Conservation (phyloP, 2,113 vertebrate species). For the Tor tambroides region DNA sequence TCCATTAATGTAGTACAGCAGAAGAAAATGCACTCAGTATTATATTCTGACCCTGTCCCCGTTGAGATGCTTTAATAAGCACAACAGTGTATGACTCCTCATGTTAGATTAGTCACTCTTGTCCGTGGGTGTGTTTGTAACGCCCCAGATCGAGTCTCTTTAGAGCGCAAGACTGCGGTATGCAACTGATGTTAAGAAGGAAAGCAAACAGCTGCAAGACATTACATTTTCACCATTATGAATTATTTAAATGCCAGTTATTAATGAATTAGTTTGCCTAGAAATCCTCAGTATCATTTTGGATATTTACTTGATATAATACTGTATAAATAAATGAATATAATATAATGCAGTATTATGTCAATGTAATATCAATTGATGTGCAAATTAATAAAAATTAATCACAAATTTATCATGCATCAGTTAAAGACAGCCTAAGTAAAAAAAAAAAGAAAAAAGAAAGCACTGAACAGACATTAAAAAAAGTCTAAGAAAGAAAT, state of each 20-base stretch:
- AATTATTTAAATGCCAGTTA: conserved; percentile 12
- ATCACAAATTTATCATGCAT: no score
- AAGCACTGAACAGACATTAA: no score
- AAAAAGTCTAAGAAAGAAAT: no score
- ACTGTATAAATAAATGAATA: not conserved
- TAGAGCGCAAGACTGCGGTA: not conserved
- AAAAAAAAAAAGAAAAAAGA: no score
- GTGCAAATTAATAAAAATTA: no score
- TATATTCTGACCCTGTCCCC: not conserved
- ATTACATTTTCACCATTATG: not conserved
- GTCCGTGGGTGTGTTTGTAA: conserved; percentile 16
- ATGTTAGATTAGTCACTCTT: conserved; percentile 40
- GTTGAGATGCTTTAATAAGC: conserved; percentile 39
- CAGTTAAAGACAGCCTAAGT: no score
- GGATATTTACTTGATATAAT: not conserved
- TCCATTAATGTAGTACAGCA: not conserved
- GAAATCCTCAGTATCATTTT: not conserved
- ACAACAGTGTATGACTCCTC: conserved; percentile 25
- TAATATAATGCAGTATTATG: not conserved
- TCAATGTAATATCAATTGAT: no score
- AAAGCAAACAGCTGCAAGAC: conserved; percentile 34
- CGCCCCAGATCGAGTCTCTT: not conserved
- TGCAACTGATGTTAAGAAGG: not conserved
- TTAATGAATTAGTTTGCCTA: not conserved
- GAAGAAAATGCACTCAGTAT: not conserved